Conservation (phyloP, 2,888 invertebrate genomes). For the Nysson spinosus region DNA sequence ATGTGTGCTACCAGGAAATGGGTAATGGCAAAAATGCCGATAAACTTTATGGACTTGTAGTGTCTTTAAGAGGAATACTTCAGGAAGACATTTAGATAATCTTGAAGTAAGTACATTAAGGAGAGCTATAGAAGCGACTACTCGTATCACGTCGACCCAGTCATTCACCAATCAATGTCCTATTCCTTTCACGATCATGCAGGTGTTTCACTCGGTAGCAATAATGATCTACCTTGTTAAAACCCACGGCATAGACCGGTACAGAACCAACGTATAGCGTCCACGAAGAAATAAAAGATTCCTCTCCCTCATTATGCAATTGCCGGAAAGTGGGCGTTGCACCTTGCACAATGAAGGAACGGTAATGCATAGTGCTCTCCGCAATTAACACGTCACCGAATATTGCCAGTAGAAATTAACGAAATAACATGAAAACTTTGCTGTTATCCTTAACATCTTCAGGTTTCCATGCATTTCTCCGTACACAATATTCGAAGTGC, state of each 20-base stretch:
- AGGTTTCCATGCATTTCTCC: too few relatives aligned
- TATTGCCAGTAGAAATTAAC: background rate
- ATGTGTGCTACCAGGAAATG: conserved; percentile 12
- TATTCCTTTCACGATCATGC: conserved; percentile 7
- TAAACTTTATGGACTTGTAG: conserved; percentile 15
- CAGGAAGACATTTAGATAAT: conserved; percentile 25
- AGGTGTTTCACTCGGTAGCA: conserved; percentile 10
- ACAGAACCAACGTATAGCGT: background rate
- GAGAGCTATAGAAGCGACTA: background rate
- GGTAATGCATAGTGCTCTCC: background rate
- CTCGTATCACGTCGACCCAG: background rate
- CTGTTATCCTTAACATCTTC: too few relatives aligned
- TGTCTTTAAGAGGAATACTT: conserved; percentile 11
- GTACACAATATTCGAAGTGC: too few relatives aligned
- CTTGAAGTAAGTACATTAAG: background rate
- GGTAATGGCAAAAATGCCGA: background rate
- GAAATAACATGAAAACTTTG: too few relatives aligned
- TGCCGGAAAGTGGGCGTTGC: conserved; percentile 22
- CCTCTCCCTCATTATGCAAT: conserved; percentile 16
- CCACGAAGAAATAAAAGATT: conserved; percentile 12
- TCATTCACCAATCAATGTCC: conserved; percentile 8
- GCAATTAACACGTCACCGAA: background rate
- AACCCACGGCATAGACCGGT: background rate
- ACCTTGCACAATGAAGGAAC: conserved; percentile 6
- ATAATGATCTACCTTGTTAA: conserved; percentile 4